A percentile compares a stretch with the other conserved stretches of the same genome.
These are phyloP conservation scores for Erythrolamprus reginae DNA, from an alignment of 2,113 vertebrate species.

Conservation along the genomic window DNA sequence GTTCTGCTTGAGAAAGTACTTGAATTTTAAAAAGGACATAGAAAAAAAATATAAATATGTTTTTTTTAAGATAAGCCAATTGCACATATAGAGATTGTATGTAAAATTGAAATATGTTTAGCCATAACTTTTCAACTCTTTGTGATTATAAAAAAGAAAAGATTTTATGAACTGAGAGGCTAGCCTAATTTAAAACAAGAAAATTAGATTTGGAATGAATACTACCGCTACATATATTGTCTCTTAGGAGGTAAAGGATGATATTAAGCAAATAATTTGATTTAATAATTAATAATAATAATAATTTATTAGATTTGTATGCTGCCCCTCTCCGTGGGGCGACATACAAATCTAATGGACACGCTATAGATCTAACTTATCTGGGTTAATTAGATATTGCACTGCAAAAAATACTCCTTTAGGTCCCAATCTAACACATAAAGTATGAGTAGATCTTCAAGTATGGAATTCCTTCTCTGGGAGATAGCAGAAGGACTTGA, in stretches of 20 bases:
- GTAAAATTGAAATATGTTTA: slow-evolving; percentile 65
- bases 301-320: too few relatives aligned
- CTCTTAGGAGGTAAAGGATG: not conserved
- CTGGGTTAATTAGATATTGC: not conserved
- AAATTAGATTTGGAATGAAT: slow-evolving; percentile 1
- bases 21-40: slow-evolving; percentile 70
- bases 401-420: not conserved
- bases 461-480: not conserved
- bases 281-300: too few relatives aligned
- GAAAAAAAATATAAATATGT: slow-evolving; percentile 77
- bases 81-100: slow-evolving; percentile 67
- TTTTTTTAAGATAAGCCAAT: slow-evolving; percentile 77
- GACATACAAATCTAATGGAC: too few relatives aligned
- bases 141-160: slow-evolving; percentile 49
- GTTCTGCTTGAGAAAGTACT: slow-evolving; percentile 82
- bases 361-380: not conserved
- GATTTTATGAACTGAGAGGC: slow-evolving; percentile 31
- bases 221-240: not conserved
- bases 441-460: not conserved
- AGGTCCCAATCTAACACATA: not conserved
- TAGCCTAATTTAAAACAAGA: slow-evolving; percentile 33
- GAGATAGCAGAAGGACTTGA: not conserved
- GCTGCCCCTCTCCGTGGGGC: too few relatives aligned
- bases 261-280: not conserved
- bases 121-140: slow-evolving; percentile 71